Conservation (phyloP, 1,140 invertebrate species). For the Leucophenga varia region DNA sequence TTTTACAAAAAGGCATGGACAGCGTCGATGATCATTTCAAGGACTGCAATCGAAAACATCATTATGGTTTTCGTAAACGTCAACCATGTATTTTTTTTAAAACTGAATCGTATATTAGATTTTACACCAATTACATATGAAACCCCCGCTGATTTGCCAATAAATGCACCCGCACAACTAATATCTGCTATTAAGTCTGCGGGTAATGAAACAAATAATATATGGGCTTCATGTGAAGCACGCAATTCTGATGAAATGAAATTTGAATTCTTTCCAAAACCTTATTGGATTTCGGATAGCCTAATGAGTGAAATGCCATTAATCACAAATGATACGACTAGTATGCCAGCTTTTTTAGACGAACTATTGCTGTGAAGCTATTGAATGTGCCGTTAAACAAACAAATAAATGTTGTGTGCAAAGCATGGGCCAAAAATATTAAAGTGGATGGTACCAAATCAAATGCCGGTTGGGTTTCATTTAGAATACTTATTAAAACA, state of each 20-base stretch:
- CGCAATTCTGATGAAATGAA: no score
- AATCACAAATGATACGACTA: slow-evolving; percentile 4
- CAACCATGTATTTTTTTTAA: slow-evolving; percentile 26
- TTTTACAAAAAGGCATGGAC: slow-evolving; percentile 1
- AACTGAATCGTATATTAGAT: slow-evolving; percentile 24
- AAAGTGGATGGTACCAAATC: slow-evolving; percentile 5
- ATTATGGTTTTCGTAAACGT: slow-evolving; percentile 22
- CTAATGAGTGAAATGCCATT: no score
- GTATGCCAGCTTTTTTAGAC: slow-evolving; percentile 1
- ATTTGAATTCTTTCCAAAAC: background rate
- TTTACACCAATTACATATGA: slow-evolving; percentile 20
- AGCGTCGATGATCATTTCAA: slow-evolving; percentile 4
- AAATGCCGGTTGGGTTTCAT: no score
- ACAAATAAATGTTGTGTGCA: slow-evolving; percentile 9
- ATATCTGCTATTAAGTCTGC: slow-evolving; percentile 1
- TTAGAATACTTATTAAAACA: background rate
- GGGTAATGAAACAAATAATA: slow-evolving; percentile 8
- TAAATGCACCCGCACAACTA: background rate
- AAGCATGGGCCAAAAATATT: slow-evolving; percentile 33
- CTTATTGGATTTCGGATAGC: slow-evolving; percentile 5
- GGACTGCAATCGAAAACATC: slow-evolving; percentile 18
- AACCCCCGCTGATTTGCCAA: slow-evolving; percentile 12
- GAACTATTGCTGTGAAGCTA: slow-evolving; percentile 22
- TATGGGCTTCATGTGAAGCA: slow-evolving; percentile 26
- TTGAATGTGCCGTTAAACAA: slow-evolving; percentile 11